These are phyloP conservation scores for Ischnus inquisitorius DNA, from an alignment of 2,888 invertebrate species.

Conservation along the genomic window DNA sequence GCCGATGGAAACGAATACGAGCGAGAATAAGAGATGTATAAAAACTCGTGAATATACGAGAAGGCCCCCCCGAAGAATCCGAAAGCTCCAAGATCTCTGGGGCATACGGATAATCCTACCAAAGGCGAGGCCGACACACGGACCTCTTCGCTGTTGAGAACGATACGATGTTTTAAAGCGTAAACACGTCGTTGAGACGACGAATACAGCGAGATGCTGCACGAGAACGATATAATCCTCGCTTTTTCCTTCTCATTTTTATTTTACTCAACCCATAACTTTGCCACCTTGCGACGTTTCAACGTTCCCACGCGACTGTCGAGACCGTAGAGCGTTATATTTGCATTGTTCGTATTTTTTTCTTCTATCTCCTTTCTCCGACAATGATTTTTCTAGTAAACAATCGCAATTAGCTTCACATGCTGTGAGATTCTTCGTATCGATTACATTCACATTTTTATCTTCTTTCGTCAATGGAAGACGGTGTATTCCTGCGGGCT, in stretches of 20 bases:
- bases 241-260: slow-evolving; percentile 71
- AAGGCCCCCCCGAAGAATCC: slow-evolving; percentile 6
- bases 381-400: neutral
- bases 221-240: slow-evolving; percentile 58
- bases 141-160: slow-evolving; percentile 33
- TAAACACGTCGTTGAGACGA: slow-evolving; percentile 77
- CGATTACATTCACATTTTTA: neutral
- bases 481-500: too few relatives aligned
- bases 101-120: slow-evolving; percentile 69
- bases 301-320: neutral
- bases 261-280: slow-evolving; percentile 55
- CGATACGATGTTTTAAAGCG: slow-evolving; percentile 79
- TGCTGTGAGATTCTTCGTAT: neutral
- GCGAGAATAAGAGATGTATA: neutral
- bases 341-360: neutral
- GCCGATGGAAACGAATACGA: neutral
- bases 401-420: neutral
- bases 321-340: neutral
- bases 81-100: slow-evolving; percentile 37
- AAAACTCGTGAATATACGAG: slow-evolving; percentile 38
- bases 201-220: slow-evolving; percentile 19
- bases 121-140: slow-evolving; percentile 62
- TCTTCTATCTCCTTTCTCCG: neutral
- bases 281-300: slow-evolving; percentile 37
- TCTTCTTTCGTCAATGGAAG: too few relatives aligned